Evolutionary conservation across 2,888 invertebrate species (phyloP).

Genomic region (Dendrolimus houi): DNA sequence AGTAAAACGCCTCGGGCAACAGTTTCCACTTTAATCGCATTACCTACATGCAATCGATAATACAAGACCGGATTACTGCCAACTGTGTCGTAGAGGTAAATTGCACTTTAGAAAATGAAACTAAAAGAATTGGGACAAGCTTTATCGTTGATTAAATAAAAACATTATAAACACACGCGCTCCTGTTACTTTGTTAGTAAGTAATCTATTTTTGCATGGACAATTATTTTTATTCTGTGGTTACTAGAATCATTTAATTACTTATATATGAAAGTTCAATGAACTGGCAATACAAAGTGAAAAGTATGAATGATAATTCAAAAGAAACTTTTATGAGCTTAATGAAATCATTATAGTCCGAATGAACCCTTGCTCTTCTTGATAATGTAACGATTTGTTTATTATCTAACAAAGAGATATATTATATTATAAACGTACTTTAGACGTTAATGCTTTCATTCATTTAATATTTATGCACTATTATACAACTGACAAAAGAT

Average conservation of each 20-base stretch:
- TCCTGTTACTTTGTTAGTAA: neutral
- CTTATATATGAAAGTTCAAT: neutral
- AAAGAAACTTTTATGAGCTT: neutral
- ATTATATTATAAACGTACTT: no score
- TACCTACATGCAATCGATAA: conserved; percentile 51
- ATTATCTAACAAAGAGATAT: neutral
- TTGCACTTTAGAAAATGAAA: conserved; percentile 6
- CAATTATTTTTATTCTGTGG: neutral
- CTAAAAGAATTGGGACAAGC: neutral
- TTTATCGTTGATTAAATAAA: neutral
- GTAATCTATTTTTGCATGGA: neutral
- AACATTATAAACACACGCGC: neutral
- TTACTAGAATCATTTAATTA: neutral
- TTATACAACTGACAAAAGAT: neutral
- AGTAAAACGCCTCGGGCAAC: conserved; percentile 35
- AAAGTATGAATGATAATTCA: neutral
- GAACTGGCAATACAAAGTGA: neutral
- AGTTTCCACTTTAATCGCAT: conserved; percentile 52
- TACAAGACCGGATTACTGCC: conserved; percentile 44
- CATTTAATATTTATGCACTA: neutral
- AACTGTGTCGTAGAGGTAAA: conserved; percentile 14
- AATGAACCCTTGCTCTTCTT: neutral
- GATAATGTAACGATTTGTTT: neutral
- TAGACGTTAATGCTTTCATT: no score
- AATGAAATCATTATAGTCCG: neutral